Evolutionary conservation across 2,888 invertebrate genomes (phyloP).

Genomic region (Frankliniella intonsa): DNA sequence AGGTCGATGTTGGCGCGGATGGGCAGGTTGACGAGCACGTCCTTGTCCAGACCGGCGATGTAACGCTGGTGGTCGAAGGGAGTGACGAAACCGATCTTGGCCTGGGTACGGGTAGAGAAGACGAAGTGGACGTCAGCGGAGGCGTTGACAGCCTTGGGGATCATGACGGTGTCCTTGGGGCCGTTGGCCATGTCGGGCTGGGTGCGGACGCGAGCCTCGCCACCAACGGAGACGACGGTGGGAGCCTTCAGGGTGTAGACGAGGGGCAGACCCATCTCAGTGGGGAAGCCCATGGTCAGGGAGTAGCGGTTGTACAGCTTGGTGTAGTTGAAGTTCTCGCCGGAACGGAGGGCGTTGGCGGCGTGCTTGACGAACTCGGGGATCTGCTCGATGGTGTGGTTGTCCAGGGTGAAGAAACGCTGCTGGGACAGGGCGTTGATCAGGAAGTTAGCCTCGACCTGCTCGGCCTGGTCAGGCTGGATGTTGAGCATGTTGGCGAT

Average conservation of each 20-base stretch:
- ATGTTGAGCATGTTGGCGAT: constrained; percentile 57
- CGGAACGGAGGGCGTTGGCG: constrained; percentile 48
- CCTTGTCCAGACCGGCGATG: constrained; percentile 58
- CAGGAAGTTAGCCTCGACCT: constrained; percentile 55
- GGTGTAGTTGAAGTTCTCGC: constrained; percentile 55
- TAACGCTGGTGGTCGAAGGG: constrained; percentile 56
- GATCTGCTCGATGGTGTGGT: constrained; percentile 51
- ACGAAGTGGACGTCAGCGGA: constrained; percentile 51
- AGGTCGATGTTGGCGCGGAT: constrained; percentile 49
- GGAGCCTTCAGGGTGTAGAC: constrained; percentile 59
- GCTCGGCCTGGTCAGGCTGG: constrained; percentile 49
- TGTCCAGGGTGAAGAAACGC: constrained; percentile 52
- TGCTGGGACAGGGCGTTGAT: constrained; percentile 48
- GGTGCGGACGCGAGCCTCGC: constrained; percentile 49
- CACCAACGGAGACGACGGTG: constrained; percentile 52
- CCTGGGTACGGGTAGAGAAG: constrained; percentile 54
- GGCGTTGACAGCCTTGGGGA: constrained; percentile 46
- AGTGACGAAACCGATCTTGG: constrained; percentile 60
- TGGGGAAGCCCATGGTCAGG: constrained; percentile 61
- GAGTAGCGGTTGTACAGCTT: constrained; percentile 57
- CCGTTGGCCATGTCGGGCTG: constrained; percentile 44
- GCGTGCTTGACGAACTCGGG: constrained; percentile 46
- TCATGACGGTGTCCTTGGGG: constrained; percentile 34
- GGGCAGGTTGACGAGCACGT: constrained; percentile 57
- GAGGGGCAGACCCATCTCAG: constrained; percentile 62